phyloP scores from a whole-genome alignment of 2,888 invertebrate genomes.

The Pterostichus madidus region DNA sequence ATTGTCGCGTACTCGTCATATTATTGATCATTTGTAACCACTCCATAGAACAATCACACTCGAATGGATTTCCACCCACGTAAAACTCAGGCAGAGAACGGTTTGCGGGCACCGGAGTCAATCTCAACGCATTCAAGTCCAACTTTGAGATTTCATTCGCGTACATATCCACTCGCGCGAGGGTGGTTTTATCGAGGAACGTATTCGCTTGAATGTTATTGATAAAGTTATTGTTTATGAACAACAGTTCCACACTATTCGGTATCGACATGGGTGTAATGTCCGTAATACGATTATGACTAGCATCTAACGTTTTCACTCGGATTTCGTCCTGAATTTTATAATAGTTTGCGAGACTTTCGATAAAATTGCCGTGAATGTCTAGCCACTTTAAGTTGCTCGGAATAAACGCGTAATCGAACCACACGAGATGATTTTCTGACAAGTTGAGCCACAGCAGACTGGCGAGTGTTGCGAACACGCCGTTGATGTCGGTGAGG shows the following conservation, averaged over 20 bases:
- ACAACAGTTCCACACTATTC: constrained; percentile 91
- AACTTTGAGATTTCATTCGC: constrained; percentile 91
- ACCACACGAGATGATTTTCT: constrained; percentile 95
- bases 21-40: constrained; percentile 95
- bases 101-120: constrained; percentile 86
- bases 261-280: constrained; percentile 92
- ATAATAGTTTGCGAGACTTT: constrained; percentile 92
- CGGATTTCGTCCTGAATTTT: constrained; percentile 89
- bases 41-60: constrained; percentile 97
- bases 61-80: constrained; percentile 95
- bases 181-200: constrained; percentile 90
- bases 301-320: constrained; percentile 92
- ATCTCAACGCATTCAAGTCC: constrained; percentile 88
- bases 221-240: constrained; percentile 94
- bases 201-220: constrained; percentile 90
- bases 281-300: constrained; percentile 92
- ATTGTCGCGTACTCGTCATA: constrained; percentile 89
- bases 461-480: constrained; percentile 91
- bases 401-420: constrained; percentile 95
- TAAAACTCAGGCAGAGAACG: constrained; percentile 92
- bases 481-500: constrained; percentile 92
- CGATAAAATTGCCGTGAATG: constrained; percentile 93
- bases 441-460: constrained; percentile 93
- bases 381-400: constrained; percentile 94
- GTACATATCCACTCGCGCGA: constrained; percentile 93